phyloP scores from a whole-genome alignment of 2,113 vertebrate genomes.

The Myrmecobius fasciatus region DNA sequence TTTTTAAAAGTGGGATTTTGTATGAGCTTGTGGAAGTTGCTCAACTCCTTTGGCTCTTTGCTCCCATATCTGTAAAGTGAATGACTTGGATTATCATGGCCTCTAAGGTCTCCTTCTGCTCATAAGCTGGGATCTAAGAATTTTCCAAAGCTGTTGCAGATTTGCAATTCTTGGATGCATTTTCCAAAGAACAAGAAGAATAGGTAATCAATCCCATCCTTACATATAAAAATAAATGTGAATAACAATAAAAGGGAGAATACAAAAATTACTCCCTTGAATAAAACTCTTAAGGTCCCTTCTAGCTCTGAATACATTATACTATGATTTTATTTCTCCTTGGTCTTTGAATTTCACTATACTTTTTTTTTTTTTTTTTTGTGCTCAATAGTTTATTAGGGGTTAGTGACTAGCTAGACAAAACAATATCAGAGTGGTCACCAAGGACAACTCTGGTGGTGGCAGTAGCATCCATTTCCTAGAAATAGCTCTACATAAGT shows the following conservation, averaged over 20 bases:
- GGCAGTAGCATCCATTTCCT: too few relatives aligned
- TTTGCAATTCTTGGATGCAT: background rate
- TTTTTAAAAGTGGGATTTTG: background rate
- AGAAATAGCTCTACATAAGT: background rate
- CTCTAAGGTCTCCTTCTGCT: background rate
- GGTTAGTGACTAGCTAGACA: too few relatives aligned
- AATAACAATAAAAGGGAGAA: too few relatives aligned
- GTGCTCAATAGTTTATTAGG: background rate
- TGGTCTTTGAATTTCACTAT: background rate
- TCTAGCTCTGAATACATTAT: too few relatives aligned
- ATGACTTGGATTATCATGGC: background rate
- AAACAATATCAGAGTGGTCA: too few relatives aligned
- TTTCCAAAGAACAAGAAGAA: too few relatives aligned
- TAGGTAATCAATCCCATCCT: too few relatives aligned
- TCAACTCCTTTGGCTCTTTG: background rate
- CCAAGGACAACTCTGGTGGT: too few relatives aligned
- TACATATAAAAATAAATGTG: too few relatives aligned
- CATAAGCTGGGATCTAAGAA: background rate
- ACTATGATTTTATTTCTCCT: too few relatives aligned
- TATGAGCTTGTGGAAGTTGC: background rate
- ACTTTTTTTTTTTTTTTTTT: background rate
- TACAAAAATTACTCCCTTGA: too few relatives aligned
- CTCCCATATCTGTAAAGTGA: background rate
- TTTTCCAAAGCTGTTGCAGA: background rate
- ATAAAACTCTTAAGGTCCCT: too few relatives aligned